Base-by-base conservation (phyloP, 1,140 invertebrate species). In the Zaprionus ornatus region DNA sequence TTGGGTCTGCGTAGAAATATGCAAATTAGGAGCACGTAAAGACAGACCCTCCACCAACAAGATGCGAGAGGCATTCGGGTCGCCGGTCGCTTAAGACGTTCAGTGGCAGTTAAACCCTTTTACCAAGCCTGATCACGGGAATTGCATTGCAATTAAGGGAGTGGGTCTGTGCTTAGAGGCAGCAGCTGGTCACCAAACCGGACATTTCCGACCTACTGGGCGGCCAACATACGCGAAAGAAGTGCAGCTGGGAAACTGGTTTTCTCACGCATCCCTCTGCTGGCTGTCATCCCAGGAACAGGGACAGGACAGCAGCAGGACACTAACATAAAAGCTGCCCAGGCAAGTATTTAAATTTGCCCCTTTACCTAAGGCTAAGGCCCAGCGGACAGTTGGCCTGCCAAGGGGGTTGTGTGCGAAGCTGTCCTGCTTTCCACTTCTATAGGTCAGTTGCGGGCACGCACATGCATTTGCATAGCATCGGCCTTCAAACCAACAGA, bases 221-320 rank as follows among this genome's bases (percentile, higher is more conserved):
- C 62, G 70, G 59, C 71, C 71, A n/a, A n/a, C n/a, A 82, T 35
- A 35, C 54, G 76, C 62, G 32, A 50, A 52, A 59, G 35, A 32
- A 35, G 19, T 42, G 61, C 76, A 74, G 37, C 52, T 67, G 48
- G 70, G 42, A 88, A 90, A 90, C 85, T 82, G 85, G 84, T 90
- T 90, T 88, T 90, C 86, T 85, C 86, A 85, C 82, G 85, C 65
- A 73, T 68, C 63, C 66, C 79, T 65, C 60, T 29, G 21, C 7
- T 21, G 7, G 23, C 57, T 63, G 40, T 62, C 48, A 59, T 61
- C 29, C 23, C 55, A n/a, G 15, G 37, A n/a, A n/a, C 37, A 40
- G 37, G 37, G 15, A 7, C 37, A 69, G 37, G 37, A 65, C 35
- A 37, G 1, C 12, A 12, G 37, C 37, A 42, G n/a, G 15, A n/a